These are phyloP conservation scores for Mesodorylaimus sp. DNA, from an alignment of 2,888 invertebrate genomes.

Conservation along the genomic window DNA sequence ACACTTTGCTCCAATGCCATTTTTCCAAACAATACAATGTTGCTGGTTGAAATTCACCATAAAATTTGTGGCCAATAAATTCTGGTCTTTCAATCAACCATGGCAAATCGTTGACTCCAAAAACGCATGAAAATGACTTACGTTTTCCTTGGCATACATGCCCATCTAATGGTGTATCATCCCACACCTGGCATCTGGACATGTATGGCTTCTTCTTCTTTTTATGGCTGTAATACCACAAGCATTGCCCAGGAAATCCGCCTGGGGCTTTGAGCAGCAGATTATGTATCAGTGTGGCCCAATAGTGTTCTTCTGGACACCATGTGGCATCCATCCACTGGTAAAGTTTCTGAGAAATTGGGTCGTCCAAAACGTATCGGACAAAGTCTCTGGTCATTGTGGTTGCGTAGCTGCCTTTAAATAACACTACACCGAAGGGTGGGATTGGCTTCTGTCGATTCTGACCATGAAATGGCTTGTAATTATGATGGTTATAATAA, in stretches of 20 bases:
- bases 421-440: conserved; percentile 2
- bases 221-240: neutral
- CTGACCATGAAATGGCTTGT: neutral
- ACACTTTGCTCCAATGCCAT: neutral
- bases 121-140: conserved; percentile 1
- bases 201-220: neutral
- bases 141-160: conserved; percentile 1
- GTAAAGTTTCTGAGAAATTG: conserved; percentile 21
- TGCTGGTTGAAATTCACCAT: conserved; percentile 1
- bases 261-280: conserved; percentile 2
- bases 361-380: conserved; percentile 23
- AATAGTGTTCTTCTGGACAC: conserved; percentile 31
- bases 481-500: neutral
- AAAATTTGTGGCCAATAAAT: conserved; percentile 4
- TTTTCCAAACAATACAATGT: conserved; percentile 2
- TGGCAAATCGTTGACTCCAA: neutral
- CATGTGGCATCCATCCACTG: conserved; percentile 26
- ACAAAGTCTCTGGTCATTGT: conserved; percentile 29
- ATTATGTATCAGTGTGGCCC: conserved; percentile 31
- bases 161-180: neutral
- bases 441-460: neutral
- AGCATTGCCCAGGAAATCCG: conserved; percentile 3
- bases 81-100: neutral
- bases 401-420: conserved; percentile 26
- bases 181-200: conserved; percentile 1